Conservation (phyloP, 2,113 vertebrate species). For the Vireo altiloquus region DNA sequence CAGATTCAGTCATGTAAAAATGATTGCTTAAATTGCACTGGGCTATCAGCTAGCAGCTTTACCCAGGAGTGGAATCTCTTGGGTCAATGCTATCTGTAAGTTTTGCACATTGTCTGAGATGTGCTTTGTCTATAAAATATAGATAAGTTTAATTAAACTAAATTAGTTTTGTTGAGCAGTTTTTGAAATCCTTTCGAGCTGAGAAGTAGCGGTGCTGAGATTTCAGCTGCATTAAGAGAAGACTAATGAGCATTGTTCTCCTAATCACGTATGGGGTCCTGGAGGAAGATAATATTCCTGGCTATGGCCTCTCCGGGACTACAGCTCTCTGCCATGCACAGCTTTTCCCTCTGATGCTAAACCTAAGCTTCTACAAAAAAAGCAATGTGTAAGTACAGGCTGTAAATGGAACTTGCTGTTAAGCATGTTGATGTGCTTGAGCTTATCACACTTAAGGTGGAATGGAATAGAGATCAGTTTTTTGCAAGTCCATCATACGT, state of each 20-base stretch:
- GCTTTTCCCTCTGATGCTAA: not conserved
- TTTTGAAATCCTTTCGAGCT: slow-evolving; percentile 11
- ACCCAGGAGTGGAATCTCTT: slow-evolving; percentile 43
- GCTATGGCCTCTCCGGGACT: not conserved
- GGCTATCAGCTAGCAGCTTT: not conserved
- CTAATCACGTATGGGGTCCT: not conserved
- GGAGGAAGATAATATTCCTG: not conserved
- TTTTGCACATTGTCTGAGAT: slow-evolving; percentile 39
- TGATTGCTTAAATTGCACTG: slow-evolving; percentile 37
- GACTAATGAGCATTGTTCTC: not conserved
- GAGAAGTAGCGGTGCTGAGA: slow-evolving; percentile 6
- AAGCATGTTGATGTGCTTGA: not conserved
- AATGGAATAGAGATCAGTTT: not conserved
- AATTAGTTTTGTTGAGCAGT: slow-evolving; percentile 66
- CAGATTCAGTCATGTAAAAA: slow-evolving; percentile 54
- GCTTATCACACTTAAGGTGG: not conserved
- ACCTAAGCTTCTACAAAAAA: not conserved
- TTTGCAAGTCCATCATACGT: not conserved
- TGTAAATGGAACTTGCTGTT: not conserved
- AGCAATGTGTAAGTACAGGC: not conserved
- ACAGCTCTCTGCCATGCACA: not conserved
- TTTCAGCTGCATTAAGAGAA: not conserved
- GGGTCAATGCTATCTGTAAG: slow-evolving; percentile 57
- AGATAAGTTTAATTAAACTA: slow-evolving; percentile 71
- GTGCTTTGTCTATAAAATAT: slow-evolving; percentile 64